Evolutionary conservation across 2,797 vertebrate genomes (phyloP).

Genomic region (Varecia variegata): DNA sequence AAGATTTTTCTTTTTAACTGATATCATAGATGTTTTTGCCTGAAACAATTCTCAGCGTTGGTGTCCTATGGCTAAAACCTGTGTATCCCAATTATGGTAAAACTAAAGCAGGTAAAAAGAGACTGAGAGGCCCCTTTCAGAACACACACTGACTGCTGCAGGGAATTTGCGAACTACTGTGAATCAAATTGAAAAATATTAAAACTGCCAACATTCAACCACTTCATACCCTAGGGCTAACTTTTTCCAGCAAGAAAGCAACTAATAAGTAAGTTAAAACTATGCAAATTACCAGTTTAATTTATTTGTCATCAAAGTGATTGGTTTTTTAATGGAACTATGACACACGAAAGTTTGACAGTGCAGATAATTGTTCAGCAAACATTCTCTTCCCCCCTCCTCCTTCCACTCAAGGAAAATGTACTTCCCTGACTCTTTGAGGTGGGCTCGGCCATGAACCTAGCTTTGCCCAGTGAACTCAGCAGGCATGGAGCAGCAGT

Average conservation of each 20-base stretch:
- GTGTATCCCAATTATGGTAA: neutral
- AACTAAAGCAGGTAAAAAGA: neutral
- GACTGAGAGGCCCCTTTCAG: neutral
- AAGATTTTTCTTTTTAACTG: neutral
- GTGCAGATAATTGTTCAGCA: accelerated
- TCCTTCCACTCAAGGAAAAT: neutral
- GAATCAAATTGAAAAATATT: neutral
- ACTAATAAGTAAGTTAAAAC: neutral
- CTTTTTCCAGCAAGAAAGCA: neutral
- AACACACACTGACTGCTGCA: neutral
- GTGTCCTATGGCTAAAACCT: neutral
- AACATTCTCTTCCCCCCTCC: neutral
- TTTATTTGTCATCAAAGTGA: neutral
- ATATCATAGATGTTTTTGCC: neutral
- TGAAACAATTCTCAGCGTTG: neutral
- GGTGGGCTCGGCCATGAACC: neutral
- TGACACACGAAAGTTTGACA: neutral
- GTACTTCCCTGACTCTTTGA: neutral
- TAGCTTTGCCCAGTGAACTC: neutral
- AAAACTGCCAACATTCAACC: neutral
- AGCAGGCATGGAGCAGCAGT: accelerated
- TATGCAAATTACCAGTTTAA: neutral
- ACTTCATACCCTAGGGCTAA: neutral
- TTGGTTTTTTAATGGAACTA: neutral
- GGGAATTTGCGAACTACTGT: neutral